Conservation (phyloP, 2,888 invertebrate genomes). For the Iselma pallidipennis region DNA sequence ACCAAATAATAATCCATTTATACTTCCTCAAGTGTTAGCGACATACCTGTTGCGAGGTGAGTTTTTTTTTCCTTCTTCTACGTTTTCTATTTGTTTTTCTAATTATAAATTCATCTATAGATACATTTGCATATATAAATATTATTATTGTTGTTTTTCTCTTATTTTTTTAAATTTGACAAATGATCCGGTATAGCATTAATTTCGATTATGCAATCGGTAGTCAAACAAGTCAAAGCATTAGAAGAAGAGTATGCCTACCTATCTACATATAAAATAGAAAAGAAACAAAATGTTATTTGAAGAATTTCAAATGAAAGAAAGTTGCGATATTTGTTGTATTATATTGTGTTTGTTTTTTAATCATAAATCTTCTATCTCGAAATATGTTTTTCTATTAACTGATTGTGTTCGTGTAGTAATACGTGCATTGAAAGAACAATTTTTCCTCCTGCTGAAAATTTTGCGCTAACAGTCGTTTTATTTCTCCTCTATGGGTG, state of each 20-base stretch:
- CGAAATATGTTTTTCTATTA: too few species aligned
- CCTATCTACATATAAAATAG: too few species aligned
- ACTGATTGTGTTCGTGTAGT: too few species aligned
- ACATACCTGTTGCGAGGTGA: slow-evolving; percentile 69
- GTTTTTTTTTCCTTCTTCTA: slow-evolving; percentile 14
- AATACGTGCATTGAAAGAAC: too few species aligned
- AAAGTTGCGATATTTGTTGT: too few species aligned
- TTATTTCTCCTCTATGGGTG: too few species aligned
- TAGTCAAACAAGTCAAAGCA: background rate
- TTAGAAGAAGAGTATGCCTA: too few species aligned
- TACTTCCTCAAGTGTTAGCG: slow-evolving; percentile 64
- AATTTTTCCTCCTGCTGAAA: too few species aligned
- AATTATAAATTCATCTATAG: background rate
- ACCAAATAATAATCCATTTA: slow-evolving; percentile 58
- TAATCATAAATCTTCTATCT: background rate
- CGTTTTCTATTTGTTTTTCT: background rate
- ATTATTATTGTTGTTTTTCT: background rate
- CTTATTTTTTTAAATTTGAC: background rate
- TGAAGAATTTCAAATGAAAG: too few species aligned
- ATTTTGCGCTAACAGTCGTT: too few species aligned
- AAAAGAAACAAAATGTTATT: background rate
- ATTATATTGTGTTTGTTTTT: too few species aligned
- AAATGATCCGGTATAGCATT: background rate
- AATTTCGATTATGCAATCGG: background rate
- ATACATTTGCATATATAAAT: background rate